These are phyloP conservation scores for Parasteatoda lunata DNA, from an alignment of 2,888 invertebrate species.

Conservation along the genomic window DNA sequence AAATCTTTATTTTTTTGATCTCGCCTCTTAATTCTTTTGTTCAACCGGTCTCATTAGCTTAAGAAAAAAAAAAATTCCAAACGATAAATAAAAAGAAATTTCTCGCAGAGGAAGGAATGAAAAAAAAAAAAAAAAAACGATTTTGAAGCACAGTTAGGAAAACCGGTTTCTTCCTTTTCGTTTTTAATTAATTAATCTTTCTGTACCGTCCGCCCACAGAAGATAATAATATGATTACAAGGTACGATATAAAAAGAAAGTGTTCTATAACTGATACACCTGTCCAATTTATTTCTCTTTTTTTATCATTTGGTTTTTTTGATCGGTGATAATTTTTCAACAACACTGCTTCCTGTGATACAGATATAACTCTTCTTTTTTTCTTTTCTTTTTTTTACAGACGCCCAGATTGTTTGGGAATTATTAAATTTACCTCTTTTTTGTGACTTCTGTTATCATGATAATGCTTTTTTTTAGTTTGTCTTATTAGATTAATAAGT, in stretches of 20 bases:
- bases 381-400: constrained; percentile 9
- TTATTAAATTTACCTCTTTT: constrained; percentile 34
- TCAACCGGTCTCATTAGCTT: constrained; percentile 46
- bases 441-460: not conserved
- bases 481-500: constrained; percentile 28
- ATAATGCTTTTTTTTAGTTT: not conserved
- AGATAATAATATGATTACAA: constrained; percentile 58
- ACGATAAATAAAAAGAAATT: constrained; percentile 13
- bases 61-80: constrained; percentile 11
- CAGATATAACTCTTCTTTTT: constrained; percentile 31
- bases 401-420: constrained; percentile 22
- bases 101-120: not conserved
- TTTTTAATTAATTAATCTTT: constrained; percentile 53
- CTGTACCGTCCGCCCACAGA: constrained; percentile 28
- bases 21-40: constrained; percentile 7
- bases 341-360: constrained; percentile 27
- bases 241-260: constrained; percentile 26
- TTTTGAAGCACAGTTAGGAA: not conserved
- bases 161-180: constrained; percentile 42
- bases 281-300: constrained; percentile 27
- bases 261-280: constrained; percentile 53
- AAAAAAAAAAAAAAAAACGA: not conserved
- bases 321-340: constrained; percentile 43
- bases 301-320: not conserved
- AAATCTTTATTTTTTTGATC: not conserved